Base-by-base conservation (phyloP, 1,140 invertebrate genomes). In the Drosophila murphyi region DNA sequence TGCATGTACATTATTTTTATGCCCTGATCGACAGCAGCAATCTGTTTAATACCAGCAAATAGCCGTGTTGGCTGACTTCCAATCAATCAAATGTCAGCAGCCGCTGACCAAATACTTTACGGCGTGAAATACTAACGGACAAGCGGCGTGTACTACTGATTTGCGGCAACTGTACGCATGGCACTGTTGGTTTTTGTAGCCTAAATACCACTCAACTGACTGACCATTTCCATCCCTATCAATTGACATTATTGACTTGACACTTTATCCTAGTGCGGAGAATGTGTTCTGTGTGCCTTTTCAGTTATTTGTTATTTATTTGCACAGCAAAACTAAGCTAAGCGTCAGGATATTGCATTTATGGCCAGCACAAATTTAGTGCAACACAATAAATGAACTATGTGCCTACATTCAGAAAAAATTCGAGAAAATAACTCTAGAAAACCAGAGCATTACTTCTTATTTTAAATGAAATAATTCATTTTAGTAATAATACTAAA, bases 1-100 rank as follows among this genome's bases (percentile, higher is more conserved):
- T 52, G 61, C 0, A 39, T 8, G 39, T 41, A 41, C 39, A 41
- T 10, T 41, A 41, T 41, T 8, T 41, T 8, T 41, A 10, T 41
- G 8, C 10, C 1, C 39, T 41, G 8, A n/a, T 8, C 20, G 20
- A 20, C 20, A n/a, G 10, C 39, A n/a, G 39, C 10, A 43, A 43
- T 43, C 10, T n/a, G 10, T 43, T 43, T n/a, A 41, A 10, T 10
- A 41, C 39, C 5, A 41, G 39, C 39, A 20, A 20, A n/a, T 48
- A 48, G 48, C 72, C 78, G 76, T 74, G 80, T 76, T 67, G 78
- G 63, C 73, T 57, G 62, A 73, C 69, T 81, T 81, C 72, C 79
- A 81, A 81, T 81, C 79, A 81, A 81, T 81, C 79, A 81, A 76
- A 73, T 69, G 78, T 34, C 39, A 43, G 39, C 39, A 43, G 10